Percentiles rank a stretch among this genome's conserved stretches.
Conservation (phyloP, 2,797 vertebrate species). For the Kryptopterus vitreolus region DNA sequence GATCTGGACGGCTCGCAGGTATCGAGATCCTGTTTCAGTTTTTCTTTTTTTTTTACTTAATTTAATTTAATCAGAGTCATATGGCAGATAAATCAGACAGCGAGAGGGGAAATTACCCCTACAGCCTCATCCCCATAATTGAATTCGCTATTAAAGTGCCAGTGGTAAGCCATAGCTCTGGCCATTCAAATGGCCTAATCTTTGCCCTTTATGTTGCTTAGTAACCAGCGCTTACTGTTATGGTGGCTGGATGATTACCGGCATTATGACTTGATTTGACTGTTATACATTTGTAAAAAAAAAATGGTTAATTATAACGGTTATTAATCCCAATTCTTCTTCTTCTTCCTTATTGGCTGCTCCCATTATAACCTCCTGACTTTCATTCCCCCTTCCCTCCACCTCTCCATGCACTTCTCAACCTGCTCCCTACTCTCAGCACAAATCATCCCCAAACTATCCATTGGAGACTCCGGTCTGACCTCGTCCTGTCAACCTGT, state of each 20-base stretch:
- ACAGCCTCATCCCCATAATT: neutral
- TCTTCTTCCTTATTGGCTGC: too few relatives aligned
- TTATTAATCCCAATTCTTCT: too few relatives aligned
- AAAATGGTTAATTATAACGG: neutral
- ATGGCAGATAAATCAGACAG: neutral
- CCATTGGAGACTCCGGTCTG: too few relatives aligned
- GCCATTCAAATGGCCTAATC: neutral
- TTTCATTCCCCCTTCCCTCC: too few relatives aligned
- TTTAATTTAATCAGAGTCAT: neutral
- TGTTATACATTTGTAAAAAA: neutral
- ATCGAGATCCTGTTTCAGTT: constrained; percentile 38
- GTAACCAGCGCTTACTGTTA: constrained; percentile 1
- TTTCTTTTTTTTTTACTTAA: constrained; percentile 3
- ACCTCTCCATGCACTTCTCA: too few relatives aligned
- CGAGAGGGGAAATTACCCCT: neutral
- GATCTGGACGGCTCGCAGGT: constrained; percentile 29
- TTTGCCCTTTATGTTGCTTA: neutral
- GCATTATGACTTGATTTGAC: neutral
- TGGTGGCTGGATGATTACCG: neutral
- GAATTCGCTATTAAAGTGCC: neutral
- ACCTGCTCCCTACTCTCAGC: too few relatives aligned
- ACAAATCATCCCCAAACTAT: too few relatives aligned
- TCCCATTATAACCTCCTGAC: too few relatives aligned
- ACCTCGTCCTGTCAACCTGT: too few relatives aligned
- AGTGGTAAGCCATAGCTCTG: neutral